These are phyloP conservation scores for Calosoma granatense DNA, from an alignment of 1,140 invertebrate species.

Conservation along the genomic window DNA sequence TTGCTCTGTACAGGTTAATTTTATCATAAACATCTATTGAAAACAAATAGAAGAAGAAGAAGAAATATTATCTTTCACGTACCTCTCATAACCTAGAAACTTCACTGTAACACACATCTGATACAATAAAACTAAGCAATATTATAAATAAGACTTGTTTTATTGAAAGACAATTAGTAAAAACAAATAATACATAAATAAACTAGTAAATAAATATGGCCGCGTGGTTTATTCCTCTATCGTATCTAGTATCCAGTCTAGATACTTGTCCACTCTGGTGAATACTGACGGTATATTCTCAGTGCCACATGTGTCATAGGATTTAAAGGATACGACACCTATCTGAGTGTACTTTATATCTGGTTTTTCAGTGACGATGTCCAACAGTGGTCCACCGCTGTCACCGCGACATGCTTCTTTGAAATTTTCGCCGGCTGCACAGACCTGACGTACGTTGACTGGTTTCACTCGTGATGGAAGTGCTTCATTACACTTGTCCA, in stretches of 20 bases:
- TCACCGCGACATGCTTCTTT: slow-evolving; percentile 36
- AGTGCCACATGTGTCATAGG: slow-evolving; percentile 31
- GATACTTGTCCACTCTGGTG: slow-evolving; percentile 36
- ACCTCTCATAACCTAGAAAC: too few relatives aligned
- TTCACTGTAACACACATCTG: too few relatives aligned
- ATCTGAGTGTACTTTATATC: slow-evolving; percentile 34
- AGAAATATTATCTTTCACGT: too few relatives aligned
- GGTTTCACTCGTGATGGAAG: slow-evolving; percentile 1
- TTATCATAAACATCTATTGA: too few relatives aligned
- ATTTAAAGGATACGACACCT: slow-evolving; percentile 46
- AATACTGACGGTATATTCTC: slow-evolving; percentile 40
- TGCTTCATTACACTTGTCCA: not conserved
- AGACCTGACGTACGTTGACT: slow-evolving; percentile 20
- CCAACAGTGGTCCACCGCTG: slow-evolving; percentile 43
- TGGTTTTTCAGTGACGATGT: slow-evolving; percentile 20
- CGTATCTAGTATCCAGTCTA: slow-evolving; percentile 43
- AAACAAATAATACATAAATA: too few relatives aligned
- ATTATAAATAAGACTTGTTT: too few relatives aligned
- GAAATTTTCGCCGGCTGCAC: slow-evolving; percentile 19
- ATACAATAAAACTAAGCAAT: too few relatives aligned
- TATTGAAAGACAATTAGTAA: too few relatives aligned
- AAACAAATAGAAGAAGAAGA: too few relatives aligned
- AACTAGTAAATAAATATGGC: too few relatives aligned
- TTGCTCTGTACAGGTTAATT: too few relatives aligned
- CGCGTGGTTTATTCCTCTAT: slow-evolving; percentile 31